Evolutionary conservation across 2,797 vertebrate species (phyloP).

Genomic region (Gallinago stenura): DNA sequence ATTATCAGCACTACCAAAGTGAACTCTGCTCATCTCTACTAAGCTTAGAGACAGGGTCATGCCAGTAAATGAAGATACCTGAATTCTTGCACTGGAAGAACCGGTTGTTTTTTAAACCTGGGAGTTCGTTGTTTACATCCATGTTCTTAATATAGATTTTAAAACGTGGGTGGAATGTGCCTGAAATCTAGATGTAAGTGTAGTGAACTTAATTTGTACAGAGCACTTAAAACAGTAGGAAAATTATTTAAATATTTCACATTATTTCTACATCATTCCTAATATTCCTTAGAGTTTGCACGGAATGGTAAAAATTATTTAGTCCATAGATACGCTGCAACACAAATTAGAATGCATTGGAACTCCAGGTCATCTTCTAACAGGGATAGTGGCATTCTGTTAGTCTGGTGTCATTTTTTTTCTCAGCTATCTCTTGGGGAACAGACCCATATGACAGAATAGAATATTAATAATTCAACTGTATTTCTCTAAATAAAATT

Average conservation of each 20-base stretch:
- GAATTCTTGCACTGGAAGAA: not conserved
- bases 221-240: not conserved
- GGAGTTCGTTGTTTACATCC: not conserved
- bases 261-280: not conserved
- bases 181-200: not conserved
- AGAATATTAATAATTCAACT: not conserved
- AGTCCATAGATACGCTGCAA: fast-evolving
- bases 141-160: not conserved
- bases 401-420: not conserved
- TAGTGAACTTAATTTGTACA: not conserved
- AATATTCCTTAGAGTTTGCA: not conserved
- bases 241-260: not conserved
- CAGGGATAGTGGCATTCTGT: not conserved
- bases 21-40: not conserved
- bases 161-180: not conserved
- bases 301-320: not conserved
- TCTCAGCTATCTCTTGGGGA: not conserved
- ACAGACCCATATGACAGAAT: not conserved
- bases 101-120: not conserved
- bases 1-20: not conserved
- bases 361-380: not conserved
- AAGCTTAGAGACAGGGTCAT: not conserved
- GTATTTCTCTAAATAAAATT: not conserved
- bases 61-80: not conserved
- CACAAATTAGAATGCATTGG: not conserved